Evolutionary conservation across 2,888 invertebrate genomes (phyloP).

Genomic region (Coelogynopora nodosa): DNA sequence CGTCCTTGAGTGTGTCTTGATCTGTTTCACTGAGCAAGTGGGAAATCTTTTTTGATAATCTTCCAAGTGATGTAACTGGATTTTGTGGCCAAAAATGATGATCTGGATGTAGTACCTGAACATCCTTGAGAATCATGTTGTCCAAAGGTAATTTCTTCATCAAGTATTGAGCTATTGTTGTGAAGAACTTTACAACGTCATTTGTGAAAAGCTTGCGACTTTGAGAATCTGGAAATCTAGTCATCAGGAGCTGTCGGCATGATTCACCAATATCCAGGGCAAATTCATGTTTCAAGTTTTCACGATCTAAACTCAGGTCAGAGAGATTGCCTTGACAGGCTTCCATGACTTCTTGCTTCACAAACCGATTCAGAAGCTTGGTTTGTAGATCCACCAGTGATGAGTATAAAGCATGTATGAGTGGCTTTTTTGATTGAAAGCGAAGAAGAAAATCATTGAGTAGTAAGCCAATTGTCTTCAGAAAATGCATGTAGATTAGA

Average conservation of each 20-base stretch:
- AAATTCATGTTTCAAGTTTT: neutral
- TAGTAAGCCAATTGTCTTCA: constrained; percentile 1
- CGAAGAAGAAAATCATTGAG: neutral
- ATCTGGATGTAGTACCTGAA: neutral
- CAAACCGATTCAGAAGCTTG: neutral
- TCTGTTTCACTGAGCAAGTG: too few relatives aligned
- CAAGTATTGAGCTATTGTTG: neutral
- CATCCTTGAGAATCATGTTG: neutral
- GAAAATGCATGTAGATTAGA: constrained; percentile 15
- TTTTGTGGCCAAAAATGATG: too few relatives aligned
- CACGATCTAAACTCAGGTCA: constrained; percentile 24
- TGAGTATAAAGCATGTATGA: constrained; percentile 8
- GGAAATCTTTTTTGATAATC: too few relatives aligned
- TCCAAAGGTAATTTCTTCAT: neutral
- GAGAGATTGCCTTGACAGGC: neutral
- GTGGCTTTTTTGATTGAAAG: constrained; percentile 10
- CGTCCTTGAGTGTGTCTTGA: too few relatives aligned
- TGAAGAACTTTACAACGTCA: neutral
- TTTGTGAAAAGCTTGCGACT: neutral
- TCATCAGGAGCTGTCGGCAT: neutral
- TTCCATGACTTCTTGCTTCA: constrained; percentile 9
- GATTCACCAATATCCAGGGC: constrained; percentile 4
- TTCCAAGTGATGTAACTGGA: too few relatives aligned
- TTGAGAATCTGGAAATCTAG: neutral
- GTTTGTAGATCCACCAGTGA: neutral